Evolutionary conservation across 2,797 vertebrate genomes (phyloP).

Genomic region (Chrysocyon brachyurus): DNA sequence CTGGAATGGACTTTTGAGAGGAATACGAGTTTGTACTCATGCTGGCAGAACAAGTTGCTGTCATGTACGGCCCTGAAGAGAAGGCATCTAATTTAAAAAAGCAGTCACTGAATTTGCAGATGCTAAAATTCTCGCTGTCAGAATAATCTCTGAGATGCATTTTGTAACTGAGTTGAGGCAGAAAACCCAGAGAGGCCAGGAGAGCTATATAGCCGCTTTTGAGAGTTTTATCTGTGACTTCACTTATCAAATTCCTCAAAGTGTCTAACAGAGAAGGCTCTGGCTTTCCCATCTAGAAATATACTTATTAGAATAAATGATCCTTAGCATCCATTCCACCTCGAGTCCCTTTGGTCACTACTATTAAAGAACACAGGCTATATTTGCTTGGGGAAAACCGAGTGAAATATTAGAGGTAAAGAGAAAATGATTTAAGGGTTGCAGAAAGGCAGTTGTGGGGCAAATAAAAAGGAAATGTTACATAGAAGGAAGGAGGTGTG

Average conservation of each 20-base stretch:
- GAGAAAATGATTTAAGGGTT: background rate
- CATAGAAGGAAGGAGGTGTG: background rate
- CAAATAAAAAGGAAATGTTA: background rate
- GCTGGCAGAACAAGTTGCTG: slow-evolving; percentile 27
- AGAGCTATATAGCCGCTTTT: background rate
- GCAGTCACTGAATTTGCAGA: slow-evolving; percentile 15
- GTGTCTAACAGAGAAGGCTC: background rate
- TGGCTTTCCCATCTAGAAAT: background rate
- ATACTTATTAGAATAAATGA: slow-evolving; percentile 32
- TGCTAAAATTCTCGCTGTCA: slow-evolving; percentile 15
- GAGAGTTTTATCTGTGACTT: slow-evolving; percentile 44
- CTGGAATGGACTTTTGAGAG: background rate
- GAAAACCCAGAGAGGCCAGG: slow-evolving; percentile 47
- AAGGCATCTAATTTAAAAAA: slow-evolving; percentile 63
- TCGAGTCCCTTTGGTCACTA: background rate
- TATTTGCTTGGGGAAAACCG: background rate
- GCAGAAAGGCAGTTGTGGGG: background rate
- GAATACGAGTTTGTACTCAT: background rate
- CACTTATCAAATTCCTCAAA: slow-evolving; percentile 20
- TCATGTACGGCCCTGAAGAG: background rate
- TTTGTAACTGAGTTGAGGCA: background rate
- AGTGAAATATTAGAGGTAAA: background rate
- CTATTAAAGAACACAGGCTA: background rate
- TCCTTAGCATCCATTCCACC: background rate
- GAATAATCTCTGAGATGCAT: slow-evolving; percentile 19